Conservation (phyloP, 2,797 vertebrate species). For the Babyrousa celebensis region DNA sequence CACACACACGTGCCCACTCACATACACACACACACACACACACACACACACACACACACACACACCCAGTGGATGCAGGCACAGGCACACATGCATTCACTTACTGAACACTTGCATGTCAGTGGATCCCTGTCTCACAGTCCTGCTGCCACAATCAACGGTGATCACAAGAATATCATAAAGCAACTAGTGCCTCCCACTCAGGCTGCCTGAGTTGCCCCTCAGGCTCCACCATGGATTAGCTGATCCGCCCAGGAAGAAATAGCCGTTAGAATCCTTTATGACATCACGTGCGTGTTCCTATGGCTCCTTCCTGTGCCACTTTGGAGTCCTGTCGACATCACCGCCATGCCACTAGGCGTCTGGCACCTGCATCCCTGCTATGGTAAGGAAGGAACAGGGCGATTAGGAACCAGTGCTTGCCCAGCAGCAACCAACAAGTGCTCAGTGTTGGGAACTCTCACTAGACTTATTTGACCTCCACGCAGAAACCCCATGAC, state of each 20-base stretch:
- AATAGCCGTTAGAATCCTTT: neutral
- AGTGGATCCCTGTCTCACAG: neutral
- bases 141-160: neutral
- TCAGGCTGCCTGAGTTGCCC: neutral
- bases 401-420: neutral
- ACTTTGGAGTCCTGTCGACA: neutral
- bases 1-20: neutral
- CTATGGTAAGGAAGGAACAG: neutral
- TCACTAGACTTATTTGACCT: neutral
- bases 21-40: neutral
- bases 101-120: neutral
- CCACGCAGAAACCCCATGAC: neutral
- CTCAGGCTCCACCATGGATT: neutral
- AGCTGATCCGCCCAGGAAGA: neutral
- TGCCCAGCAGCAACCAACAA: neutral
- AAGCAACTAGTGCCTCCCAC: neutral
- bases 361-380: neutral
- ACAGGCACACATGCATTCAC: neutral
- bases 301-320: neutral
- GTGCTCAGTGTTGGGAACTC: neutral
- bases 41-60: neutral
- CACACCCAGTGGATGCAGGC: neutral
- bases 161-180: neutral
- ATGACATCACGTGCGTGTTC: neutral
- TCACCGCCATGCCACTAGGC: neutral